Evolutionary conservation across 2,888 invertebrate genomes (phyloP).

Genomic region (Ormyrus nitidulus): DNA sequence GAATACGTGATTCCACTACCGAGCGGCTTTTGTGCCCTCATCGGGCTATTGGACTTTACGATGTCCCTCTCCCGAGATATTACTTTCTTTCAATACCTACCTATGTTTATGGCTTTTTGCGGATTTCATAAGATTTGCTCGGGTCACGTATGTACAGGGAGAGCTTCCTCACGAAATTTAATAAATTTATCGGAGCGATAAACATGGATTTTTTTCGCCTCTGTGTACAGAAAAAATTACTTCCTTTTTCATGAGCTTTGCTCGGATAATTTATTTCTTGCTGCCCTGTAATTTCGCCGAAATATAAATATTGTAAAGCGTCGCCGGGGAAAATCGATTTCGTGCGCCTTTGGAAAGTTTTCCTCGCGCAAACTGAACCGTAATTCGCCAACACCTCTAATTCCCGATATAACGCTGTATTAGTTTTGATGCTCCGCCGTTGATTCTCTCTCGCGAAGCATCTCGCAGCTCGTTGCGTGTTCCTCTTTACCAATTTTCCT

Average conservation of each 20-base stretch:
- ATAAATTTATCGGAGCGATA: slow-evolving; percentile 52
- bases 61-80: slow-evolving; percentile 47
- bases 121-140: slow-evolving; percentile 54
- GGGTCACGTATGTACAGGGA: slow-evolving; percentile 12
- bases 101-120: slow-evolving; percentile 53
- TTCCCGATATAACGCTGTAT: slow-evolving; percentile 70
- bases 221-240: too few relatives aligned
- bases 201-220: slow-evolving; percentile 35
- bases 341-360: slow-evolving; percentile 12
- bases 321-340: slow-evolving; percentile 38
- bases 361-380: slow-evolving; percentile 56
- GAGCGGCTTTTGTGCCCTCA: slow-evolving; percentile 40
- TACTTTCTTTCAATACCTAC: slow-evolving; percentile 58
- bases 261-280: too few relatives aligned
- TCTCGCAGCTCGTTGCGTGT: slow-evolving; percentile 64
- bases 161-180: slow-evolving; percentile 41
- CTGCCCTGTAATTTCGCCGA: too few relatives aligned
- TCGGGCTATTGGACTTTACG: slow-evolving; percentile 56
- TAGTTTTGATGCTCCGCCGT: slow-evolving; percentile 67
- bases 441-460: slow-evolving; percentile 46
- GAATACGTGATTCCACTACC: slow-evolving; percentile 56
- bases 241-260: too few relatives aligned
- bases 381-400: slow-evolving; percentile 72
- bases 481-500: slow-evolving; percentile 74
- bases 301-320: too few relatives aligned